Conservation (phyloP, 1,140 invertebrate species). For the Watersipora subatra region DNA sequence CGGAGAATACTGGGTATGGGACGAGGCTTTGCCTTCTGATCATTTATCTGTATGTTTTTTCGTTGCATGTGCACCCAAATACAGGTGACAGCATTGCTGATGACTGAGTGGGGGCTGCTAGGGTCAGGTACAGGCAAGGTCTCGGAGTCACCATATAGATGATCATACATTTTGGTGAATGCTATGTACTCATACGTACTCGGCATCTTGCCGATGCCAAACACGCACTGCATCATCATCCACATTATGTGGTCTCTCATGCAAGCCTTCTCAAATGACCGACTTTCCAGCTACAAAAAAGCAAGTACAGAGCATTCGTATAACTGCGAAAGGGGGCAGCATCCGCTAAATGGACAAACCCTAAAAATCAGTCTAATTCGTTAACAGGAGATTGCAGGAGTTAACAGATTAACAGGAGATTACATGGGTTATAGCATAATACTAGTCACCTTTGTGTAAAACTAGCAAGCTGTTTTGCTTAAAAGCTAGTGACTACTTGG, state of each 20-base stretch:
- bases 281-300: constrained; percentile 51
- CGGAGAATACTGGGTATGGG: constrained; percentile 68
- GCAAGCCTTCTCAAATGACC: constrained; percentile 64
- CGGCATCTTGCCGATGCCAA: constrained; percentile 53
- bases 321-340: too few relatives aligned
- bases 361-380: too few relatives aligned
- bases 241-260: constrained; percentile 84
- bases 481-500: too few relatives aligned
- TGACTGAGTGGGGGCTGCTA: constrained; percentile 64
- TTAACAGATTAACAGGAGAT: too few relatives aligned
- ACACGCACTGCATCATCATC: constrained; percentile 91
- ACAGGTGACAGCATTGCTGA: constrained; percentile 81
- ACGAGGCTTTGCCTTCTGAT: constrained; percentile 54
- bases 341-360: too few relatives aligned
- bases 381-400: too few relatives aligned
- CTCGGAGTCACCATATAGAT: constrained; percentile 81
- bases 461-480: too few relatives aligned
- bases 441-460: too few relatives aligned
- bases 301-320: constrained; percentile 11
- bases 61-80: constrained; percentile 92
- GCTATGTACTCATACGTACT: constrained; percentile 70
- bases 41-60: constrained; percentile 61
- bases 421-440: too few relatives aligned
- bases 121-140: constrained; percentile 76
- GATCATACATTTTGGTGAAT: constrained; percentile 76